Evolutionary conservation across 2,113 vertebrate genomes (phyloP).

Genomic region (Salvelinus alpinus): DNA sequence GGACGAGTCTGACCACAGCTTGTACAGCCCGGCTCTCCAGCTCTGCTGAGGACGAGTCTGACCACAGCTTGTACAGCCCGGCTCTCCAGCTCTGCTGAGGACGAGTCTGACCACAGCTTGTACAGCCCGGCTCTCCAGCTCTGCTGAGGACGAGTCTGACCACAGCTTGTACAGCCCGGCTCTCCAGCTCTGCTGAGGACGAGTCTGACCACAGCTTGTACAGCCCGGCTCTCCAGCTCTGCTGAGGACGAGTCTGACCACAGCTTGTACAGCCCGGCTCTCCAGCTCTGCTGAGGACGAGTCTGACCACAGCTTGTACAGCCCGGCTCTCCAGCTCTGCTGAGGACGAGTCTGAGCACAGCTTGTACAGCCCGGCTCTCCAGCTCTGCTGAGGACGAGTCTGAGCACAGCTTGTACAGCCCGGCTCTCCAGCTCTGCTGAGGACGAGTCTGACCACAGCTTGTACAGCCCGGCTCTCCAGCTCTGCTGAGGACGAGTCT

Average conservation of each 20-base stretch:
- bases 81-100: not conserved
- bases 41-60: not conserved
- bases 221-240: not conserved
- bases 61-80: not conserved
- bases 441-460: not conserved
- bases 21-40: not conserved
- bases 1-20: not conserved
- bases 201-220: not conserved
- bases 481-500: not conserved
- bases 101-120: not conserved
- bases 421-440: not conserved
- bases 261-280: not conserved
- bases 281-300: not conserved
- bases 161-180: not conserved
- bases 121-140: not conserved
- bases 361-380: not conserved
- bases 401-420: not conserved
- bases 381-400: not conserved
- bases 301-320: not conserved
- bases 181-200: not conserved
- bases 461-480: not conserved
- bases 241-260: not conserved
- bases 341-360: not conserved
- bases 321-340: not conserved
- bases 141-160: not conserved